A percentile compares a stretch with the other conserved stretches of the same genome.
Conservation (phyloP, 2,113 vertebrate species). For the Sialia sialis region DNA sequence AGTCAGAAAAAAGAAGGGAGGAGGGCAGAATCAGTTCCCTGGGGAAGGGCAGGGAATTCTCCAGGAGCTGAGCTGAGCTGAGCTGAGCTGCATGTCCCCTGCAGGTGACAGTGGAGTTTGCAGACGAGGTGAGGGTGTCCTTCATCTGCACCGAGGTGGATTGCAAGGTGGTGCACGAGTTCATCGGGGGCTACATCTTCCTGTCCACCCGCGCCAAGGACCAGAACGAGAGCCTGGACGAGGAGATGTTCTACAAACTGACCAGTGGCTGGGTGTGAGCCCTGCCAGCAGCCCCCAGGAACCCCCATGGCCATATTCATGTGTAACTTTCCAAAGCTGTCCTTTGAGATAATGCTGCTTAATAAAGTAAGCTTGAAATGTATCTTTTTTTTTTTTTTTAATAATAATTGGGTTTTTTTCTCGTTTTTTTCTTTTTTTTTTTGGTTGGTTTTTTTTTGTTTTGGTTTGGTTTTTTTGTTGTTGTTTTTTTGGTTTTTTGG, state of each 20-base stretch:
- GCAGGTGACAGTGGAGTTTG: constrained; percentile 96
- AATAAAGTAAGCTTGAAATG: constrained; percentile 82
- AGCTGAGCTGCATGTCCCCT: background rate
- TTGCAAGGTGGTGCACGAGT: constrained; percentile 98
- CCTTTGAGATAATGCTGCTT: constrained; percentile 79
- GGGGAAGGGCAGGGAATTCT: background rate
- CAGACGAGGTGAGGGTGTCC: constrained; percentile 89
- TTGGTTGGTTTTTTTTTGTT: background rate
- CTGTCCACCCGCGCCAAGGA: constrained; percentile 95
- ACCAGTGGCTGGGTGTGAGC: constrained; percentile 97
- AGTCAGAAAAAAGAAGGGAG: rapidly evolving
- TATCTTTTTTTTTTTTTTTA: constrained; percentile 54
- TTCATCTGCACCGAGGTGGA: constrained; percentile 97
- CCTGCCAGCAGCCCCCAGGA: background rate
- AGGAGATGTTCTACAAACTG: constrained; percentile 99
- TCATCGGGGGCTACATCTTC: constrained; percentile 98
- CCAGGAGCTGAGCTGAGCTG: too few species aligned
- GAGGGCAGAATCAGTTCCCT: rapidly evolving
- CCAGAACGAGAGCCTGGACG: constrained; percentile 97
- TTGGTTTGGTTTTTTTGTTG: background rate
- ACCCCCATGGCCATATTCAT: constrained; percentile 62
- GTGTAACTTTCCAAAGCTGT: constrained; percentile 76
- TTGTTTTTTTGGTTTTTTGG: background rate
- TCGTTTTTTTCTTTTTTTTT: background rate
- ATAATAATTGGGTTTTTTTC: background rate